These are phyloP conservation scores for Diarsia brunnea DNA, from an alignment of 2,888 invertebrate species.

Conservation along the genomic window DNA sequence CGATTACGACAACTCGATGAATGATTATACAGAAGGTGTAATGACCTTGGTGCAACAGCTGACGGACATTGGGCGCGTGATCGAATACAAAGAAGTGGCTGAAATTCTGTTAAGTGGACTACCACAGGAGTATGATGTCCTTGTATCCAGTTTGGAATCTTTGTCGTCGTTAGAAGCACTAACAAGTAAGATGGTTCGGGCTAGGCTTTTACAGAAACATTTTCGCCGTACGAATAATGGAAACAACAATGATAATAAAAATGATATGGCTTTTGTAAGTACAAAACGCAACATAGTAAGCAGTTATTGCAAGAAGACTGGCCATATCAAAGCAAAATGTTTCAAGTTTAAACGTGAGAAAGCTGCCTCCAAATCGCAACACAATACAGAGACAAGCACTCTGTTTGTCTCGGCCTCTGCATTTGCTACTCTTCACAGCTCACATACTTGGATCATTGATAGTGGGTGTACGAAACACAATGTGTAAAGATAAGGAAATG, in stretches of 20 bases:
- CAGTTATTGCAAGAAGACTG: slow-evolving; percentile 1
- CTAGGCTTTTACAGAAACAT: slow-evolving; percentile 4
- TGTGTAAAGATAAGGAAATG: not conserved
- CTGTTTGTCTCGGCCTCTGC: not conserved
- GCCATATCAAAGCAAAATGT: not conserved
- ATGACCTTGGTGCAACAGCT: slow-evolving; percentile 5
- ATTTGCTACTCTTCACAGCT: not conserved
- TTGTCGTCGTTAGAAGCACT: slow-evolving; percentile 11
- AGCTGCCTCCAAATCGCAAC: slow-evolving; percentile 2
- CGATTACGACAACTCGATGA: slow-evolving; percentile 4
- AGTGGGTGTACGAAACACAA: slow-evolving; percentile 1
- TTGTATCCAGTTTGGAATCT: not conserved
- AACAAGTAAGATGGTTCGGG: slow-evolving; percentile 8
- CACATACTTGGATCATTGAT: not conserved
- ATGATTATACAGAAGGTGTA: slow-evolving; percentile 6
- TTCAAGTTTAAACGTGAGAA: slow-evolving; percentile 1
- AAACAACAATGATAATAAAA: not conserved
- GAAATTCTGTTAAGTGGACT: slow-evolving; percentile 7
- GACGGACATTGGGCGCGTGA: not conserved
- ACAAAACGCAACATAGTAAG: not conserved
- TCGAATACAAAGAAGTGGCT: slow-evolving; percentile 5
- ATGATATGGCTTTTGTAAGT: slow-evolving; percentile 8
- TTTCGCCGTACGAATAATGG: not conserved
- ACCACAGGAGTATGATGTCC: no score
- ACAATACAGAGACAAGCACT: not conserved